Conservation (phyloP, 2,888 invertebrate species). For the Metallyticus violacea region DNA sequence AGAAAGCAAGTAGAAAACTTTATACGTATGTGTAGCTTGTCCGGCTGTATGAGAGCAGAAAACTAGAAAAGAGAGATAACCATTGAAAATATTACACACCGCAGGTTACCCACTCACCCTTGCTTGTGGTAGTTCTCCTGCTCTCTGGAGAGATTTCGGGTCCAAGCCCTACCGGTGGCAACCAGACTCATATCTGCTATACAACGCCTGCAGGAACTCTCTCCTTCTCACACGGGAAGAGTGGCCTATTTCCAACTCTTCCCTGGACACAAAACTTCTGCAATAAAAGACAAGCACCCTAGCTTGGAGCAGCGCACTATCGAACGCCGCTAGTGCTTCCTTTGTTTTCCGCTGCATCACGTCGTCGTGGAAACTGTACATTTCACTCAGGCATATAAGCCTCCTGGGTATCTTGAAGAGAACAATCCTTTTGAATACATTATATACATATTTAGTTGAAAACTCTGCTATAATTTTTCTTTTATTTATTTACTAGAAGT, state of each 20-base stretch:
- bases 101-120: background rate
- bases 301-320: background rate
- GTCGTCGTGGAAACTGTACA: background rate
- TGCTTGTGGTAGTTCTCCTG: background rate
- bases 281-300: background rate
- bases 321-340: background rate
- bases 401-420: background rate
- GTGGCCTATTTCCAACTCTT: background rate
- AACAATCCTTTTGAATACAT: background rate
- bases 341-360: background rate
- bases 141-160: slow-evolving; percentile 15
- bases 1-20: background rate
- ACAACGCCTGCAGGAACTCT: slow-evolving; percentile 1
- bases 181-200: background rate
- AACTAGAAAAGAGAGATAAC: slow-evolving; percentile 11
- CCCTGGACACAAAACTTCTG: background rate
- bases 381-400: background rate
- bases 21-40: background rate
- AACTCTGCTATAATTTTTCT: too few species aligned
- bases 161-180: background rate
- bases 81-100: slow-evolving; percentile 12
- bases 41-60: background rate
- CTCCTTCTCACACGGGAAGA: background rate
- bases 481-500: too few species aligned
- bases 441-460: too few species aligned